phyloP scores from a whole-genome alignment of 2,797 vertebrate genomes.

The Characodon lateralis region DNA sequence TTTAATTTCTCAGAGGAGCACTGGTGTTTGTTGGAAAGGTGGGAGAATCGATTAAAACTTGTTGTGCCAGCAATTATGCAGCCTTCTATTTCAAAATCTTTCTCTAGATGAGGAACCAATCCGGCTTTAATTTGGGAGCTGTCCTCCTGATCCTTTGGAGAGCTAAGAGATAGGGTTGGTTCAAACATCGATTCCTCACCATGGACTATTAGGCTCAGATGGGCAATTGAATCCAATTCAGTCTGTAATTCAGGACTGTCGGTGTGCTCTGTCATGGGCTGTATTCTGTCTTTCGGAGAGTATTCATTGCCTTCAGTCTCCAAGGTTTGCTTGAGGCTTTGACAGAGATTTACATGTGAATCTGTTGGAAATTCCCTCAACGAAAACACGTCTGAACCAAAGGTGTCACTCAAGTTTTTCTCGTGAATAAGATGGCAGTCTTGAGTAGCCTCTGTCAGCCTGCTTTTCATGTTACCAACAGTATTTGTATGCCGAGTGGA shows the following conservation, averaged over 20 bases:
- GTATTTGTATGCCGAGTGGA: constrained; percentile 14
- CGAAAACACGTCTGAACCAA: constrained; percentile 48
- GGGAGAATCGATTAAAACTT: constrained; percentile 21
- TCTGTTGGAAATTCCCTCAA: constrained; percentile 34
- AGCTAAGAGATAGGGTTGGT: constrained; percentile 18
- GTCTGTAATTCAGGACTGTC: constrained; percentile 10
- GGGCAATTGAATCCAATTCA: constrained; percentile 34
- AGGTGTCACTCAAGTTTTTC: constrained; percentile 40
- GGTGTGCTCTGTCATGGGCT: constrained; percentile 9
- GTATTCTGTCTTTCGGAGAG: constrained; percentile 13
- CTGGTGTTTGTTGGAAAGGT: constrained; percentile 21
- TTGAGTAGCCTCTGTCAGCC: constrained; percentile 7
- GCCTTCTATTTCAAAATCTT: constrained; percentile 35
- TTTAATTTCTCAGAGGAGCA: constrained; percentile 56
- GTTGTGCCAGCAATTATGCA: constrained; percentile 7
- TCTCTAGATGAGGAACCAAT: constrained; percentile 27
- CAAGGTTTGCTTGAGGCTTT: constrained; percentile 13
- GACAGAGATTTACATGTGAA: constrained; percentile 14
- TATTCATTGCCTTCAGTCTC: not conserved
- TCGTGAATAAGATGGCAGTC: constrained; percentile 30
- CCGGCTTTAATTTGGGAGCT: constrained; percentile 39
- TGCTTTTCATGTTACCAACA: constrained; percentile 27
- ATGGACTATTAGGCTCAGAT: constrained; percentile 11
- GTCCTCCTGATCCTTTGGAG: constrained; percentile 39
- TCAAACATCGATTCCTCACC: constrained; percentile 13